Conservation (phyloP, 2,113 vertebrate genomes). For the Burhinus oedicnemus region DNA sequence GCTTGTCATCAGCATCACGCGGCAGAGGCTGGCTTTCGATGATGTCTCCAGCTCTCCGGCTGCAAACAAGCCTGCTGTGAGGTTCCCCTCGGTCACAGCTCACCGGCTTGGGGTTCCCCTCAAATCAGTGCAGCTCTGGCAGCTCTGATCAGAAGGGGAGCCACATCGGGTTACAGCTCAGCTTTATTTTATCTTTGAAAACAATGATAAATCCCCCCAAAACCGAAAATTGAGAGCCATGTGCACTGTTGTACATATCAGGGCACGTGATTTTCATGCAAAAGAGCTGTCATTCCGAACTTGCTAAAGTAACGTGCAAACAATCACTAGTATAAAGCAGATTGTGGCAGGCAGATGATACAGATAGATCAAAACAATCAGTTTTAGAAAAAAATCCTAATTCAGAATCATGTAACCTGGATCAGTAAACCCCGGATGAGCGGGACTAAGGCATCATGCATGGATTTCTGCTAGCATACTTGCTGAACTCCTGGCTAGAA, state of each 20-base stretch:
- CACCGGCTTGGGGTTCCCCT: background rate
- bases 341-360: background rate
- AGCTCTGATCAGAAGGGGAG: background rate
- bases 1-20: background rate
- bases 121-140: background rate
- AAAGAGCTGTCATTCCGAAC: background rate
- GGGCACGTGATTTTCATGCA: background rate
- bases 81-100: background rate
- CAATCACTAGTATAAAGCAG: background rate
- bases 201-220: background rate
- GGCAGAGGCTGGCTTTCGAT: background rate
- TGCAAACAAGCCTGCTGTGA: background rate
- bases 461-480: background rate
- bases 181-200: constrained; percentile 14
- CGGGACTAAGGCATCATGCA: rapidly evolving
- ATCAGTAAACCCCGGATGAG: background rate
- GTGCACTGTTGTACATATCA: background rate
- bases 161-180: background rate
- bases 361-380: background rate
- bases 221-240: background rate
- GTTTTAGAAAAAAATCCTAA: background rate
- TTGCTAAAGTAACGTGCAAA: background rate
- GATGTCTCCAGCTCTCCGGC: background rate
- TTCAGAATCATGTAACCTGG: background rate
- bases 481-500: background rate